phyloP scores from a whole-genome alignment of 2,113 vertebrate species.

The Xenus cinereus region DNA sequence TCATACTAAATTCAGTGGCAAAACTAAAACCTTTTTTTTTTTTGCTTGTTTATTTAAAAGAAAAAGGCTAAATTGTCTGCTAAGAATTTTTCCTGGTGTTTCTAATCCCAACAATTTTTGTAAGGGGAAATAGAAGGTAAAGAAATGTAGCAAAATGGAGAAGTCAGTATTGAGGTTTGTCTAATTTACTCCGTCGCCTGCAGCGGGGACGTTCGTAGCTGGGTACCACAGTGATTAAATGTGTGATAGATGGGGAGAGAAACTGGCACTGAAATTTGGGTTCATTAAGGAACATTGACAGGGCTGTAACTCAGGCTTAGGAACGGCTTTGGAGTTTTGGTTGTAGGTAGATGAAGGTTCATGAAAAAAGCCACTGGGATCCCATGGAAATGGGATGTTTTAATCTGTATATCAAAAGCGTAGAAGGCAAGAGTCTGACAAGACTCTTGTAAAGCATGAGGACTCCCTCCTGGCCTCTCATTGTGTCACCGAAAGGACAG shows the following conservation, averaged over 20 bases:
- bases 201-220: neutral
- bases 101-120: neutral
- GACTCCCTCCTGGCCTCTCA: neutral
- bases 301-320: neutral
- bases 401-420: neutral
- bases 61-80: neutral
- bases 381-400: neutral
- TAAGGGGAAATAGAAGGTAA: neutral
- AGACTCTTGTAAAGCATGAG: neutral
- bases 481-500: rapidly evolving
- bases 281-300: neutral
- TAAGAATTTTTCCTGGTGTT: neutral
- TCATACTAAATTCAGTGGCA: neutral
- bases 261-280: neutral
- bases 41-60: neutral
- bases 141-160: neutral
- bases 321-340: neutral
- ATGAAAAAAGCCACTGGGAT: neutral
- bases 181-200: neutral
- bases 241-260: neutral
- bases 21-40: neutral
- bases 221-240: neutral
- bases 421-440: neutral
- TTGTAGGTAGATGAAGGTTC: neutral
- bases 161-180: neutral